These are phyloP conservation scores for Atherinomorus stipes DNA, from an alignment of 2,113 vertebrate species.

Conservation along the genomic window DNA sequence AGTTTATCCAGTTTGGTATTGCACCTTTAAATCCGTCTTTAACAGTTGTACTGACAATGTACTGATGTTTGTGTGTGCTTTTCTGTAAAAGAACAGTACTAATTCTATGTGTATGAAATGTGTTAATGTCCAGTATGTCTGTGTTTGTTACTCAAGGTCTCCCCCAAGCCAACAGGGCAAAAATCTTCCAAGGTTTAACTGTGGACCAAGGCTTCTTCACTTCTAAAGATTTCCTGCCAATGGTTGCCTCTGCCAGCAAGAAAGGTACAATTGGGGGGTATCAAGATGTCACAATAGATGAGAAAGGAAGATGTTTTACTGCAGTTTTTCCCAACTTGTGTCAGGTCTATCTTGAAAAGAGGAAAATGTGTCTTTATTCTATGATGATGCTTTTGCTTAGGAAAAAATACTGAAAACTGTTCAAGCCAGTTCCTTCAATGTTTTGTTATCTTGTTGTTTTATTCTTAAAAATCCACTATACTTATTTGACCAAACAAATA, in stretches of 20 bases:
- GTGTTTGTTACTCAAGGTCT: slow-evolving; percentile 82
- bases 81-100: too few species aligned
- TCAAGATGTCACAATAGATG: neutral
- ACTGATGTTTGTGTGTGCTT: neutral
- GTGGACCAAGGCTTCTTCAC: slow-evolving; percentile 91
- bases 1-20: neutral
- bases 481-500: too few species aligned
- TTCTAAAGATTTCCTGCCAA: slow-evolving; percentile 92
- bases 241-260: slow-evolving; percentile 92
- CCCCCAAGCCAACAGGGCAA: slow-evolving; percentile 89
- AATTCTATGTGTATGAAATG: neutral
- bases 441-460: too few species aligned
- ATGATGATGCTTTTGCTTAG: too few species aligned
- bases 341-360: too few species aligned
- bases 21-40: neutral
- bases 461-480: too few species aligned
- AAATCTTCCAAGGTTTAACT: slow-evolving; percentile 86
- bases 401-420: too few species aligned
- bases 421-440: too few species aligned
- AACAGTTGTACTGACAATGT: neutral
- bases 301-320: too few species aligned
- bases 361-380: too few species aligned
- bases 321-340: too few species aligned
- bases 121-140: neutral
- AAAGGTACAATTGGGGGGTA: slow-evolving; percentile 75